A percentile compares a stretch with the other conserved stretches of the same genome.
Evolutionary conservation across 2,113 vertebrate species (phyloP).

Genomic region (Scophthalmus maximus): DNA sequence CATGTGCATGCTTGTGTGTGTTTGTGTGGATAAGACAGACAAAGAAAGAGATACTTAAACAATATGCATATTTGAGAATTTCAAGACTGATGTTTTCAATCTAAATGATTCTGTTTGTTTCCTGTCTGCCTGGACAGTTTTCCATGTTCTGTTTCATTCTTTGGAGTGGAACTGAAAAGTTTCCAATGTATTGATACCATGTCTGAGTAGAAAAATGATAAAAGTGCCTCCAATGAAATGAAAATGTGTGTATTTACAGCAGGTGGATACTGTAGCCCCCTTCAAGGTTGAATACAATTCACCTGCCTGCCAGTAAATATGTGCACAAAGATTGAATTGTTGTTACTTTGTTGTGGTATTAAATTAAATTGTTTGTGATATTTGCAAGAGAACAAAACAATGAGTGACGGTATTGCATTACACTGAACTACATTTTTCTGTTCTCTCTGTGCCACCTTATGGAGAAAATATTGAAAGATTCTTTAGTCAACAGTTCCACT

Average conservation of each 20-base stretch:
- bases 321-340: not conserved
- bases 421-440: not conserved
- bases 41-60: not conserved
- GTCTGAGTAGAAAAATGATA: too few relatives aligned
- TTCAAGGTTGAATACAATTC: too few relatives aligned
- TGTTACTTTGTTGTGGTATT: not conserved
- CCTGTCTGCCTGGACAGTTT: not conserved
- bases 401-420: not conserved
- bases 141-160: not conserved
- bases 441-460: constrained; percentile 53
- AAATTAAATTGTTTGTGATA: not conserved
- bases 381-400: not conserved
- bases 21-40: not conserved
- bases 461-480: constrained; percentile 9
- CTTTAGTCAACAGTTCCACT: not conserved
- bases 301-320: not conserved
- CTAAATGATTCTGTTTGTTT: not conserved
- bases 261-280: not conserved
- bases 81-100: not conserved
- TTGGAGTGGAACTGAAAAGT: not conserved
- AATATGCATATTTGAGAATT: not conserved
- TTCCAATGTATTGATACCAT: too few relatives aligned
- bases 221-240: too few relatives aligned
- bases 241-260: not conserved
- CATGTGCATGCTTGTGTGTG: not conserved